Base-by-base conservation (phyloP, 2,113 vertebrate genomes). In the Oncorhynchus masou region DNA sequence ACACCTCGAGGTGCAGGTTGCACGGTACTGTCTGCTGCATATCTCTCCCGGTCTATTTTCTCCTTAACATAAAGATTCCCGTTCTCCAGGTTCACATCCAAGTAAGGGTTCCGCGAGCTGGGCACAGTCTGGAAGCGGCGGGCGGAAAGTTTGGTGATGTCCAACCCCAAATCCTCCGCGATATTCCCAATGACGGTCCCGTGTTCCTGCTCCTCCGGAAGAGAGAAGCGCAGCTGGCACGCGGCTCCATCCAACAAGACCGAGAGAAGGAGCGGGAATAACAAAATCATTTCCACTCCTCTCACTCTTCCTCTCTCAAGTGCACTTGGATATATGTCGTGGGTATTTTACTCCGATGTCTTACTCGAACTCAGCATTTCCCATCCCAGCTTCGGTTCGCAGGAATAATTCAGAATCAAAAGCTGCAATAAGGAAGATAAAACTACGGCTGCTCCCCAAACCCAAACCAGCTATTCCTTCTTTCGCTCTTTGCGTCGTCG, bases 161-260 rank as follows among this genome's bases (percentile, higher is more conserved):
- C 96, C 94, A 98, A 94, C 88, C 97, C 96, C 94, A 98, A 92
- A 88, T 97, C 96, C 91, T 97, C 96, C 49, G 96, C 96, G 71
- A 98, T 97, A 95, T 98, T 98, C 83, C 97, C 97, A 95, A 98
- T 96, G 87, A 98, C 96, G 8, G 96, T 96, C 88, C 96, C 96
- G 88, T 96, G 95, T 71, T 97, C 96, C 88, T 97, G 95, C 86
- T 98, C 97, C 85, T 98, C 97, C 79, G 96, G 95, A 83, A 97
- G 96, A 34, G 95, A 95, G 89, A 96, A 98, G 89, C 94, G 95
- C 57, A 98, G 96, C 95, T 98, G 97, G 88, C 91, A 91, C 76
- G 91, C 88, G 71, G 92, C 94, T 88, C 95, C 96, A 89, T 96
- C 91, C 93, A 96, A 93, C 93, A 96, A 93, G 90, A 94, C 90